Conservation (phyloP, 2,113 vertebrate species). For the Sinocyclocheilus grahami region DNA sequence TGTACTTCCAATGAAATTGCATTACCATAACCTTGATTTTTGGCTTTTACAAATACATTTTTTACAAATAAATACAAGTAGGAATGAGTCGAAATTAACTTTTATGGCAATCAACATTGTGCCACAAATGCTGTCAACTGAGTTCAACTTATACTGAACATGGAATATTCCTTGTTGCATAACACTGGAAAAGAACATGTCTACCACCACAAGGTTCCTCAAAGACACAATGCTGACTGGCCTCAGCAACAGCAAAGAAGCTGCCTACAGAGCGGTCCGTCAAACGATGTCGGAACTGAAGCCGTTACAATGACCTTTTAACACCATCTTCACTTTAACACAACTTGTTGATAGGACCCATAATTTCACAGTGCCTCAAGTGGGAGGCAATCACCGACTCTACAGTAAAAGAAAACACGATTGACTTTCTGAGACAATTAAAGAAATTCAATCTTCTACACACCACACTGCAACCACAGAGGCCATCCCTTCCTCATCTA, state of each 20-base stretch:
- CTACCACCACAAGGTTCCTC: background rate
- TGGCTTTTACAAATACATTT: background rate
- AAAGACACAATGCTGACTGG: background rate
- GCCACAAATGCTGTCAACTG: too few species aligned
- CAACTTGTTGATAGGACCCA: slow-evolving; percentile 21
- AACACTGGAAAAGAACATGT: background rate
- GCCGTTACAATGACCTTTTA: slow-evolving; percentile 14
- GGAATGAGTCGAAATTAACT: background rate
- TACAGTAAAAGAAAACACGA: background rate
- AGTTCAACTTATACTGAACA: background rate
- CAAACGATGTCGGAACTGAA: background rate
- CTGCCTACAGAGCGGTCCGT: background rate
- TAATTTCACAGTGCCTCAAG: background rate
- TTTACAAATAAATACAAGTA: background rate
- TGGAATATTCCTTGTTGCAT: background rate
- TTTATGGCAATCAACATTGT: background rate
- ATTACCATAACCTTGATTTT: background rate
- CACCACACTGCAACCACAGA: background rate
- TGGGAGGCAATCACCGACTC: background rate
- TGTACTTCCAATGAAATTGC: background rate
- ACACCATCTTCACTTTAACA: slow-evolving; percentile 20
- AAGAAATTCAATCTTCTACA: slow-evolving; percentile 24
- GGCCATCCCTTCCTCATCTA: slow-evolving; percentile 5
- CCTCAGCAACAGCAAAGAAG: background rate
- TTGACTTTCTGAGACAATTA: slow-evolving; percentile 30